phyloP scores from a whole-genome alignment of 2,797 vertebrate genomes.

The Micrastur ruficollis region DNA sequence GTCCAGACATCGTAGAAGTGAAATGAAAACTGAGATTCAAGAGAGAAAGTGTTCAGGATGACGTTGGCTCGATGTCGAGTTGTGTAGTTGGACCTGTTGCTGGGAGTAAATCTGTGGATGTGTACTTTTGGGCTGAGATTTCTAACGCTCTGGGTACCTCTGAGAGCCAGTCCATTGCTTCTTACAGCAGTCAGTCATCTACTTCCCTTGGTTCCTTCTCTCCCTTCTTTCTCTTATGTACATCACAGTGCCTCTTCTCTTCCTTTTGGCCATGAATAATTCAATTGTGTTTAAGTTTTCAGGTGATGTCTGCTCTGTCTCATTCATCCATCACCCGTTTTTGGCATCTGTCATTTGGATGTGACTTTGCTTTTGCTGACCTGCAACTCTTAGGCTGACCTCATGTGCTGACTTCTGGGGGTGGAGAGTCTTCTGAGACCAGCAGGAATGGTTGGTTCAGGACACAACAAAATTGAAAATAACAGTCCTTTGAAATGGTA shows the following conservation, averaged over 20 bases:
- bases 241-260: background rate
- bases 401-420: background rate
- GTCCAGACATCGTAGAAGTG: background rate
- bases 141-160: background rate
- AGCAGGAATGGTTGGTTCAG: background rate
- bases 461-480: background rate
- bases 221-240: background rate
- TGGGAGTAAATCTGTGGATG: background rate
- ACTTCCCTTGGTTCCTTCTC: background rate
- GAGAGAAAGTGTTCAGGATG: background rate
- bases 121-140: background rate
- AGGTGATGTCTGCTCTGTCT: background rate
- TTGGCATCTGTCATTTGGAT: background rate
- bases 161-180: background rate
- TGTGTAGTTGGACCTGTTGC: background rate
- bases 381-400: background rate
- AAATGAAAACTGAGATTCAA: background rate
- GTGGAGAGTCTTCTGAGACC: background rate
- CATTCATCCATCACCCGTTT: background rate
- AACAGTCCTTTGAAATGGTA: background rate
- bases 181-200: background rate
- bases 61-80: rapidly evolving
- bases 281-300: background rate
- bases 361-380: background rate
- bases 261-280: background rate